Percentiles rank a stretch among this genome's conserved stretches.
These are phyloP conservation scores for Copsychus sechellarum DNA, from an alignment of 2,113 vertebrate species.

Conservation along the genomic window DNA sequence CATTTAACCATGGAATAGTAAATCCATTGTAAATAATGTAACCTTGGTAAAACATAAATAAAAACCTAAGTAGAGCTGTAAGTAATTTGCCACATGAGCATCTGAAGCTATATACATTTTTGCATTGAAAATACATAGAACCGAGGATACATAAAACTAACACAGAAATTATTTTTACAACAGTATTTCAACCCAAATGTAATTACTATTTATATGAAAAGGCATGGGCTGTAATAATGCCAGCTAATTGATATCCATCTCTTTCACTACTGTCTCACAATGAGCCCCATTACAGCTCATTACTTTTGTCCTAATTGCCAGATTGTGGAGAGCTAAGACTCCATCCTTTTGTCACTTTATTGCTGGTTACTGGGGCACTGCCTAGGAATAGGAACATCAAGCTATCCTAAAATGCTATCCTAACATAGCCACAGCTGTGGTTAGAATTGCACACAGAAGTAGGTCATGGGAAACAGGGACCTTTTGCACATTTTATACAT, in stretches of 20 bases:
- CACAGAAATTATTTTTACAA: not conserved
- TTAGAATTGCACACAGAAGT: not conserved
- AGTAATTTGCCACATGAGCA: not conserved
- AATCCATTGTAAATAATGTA: not conserved
- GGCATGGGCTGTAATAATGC: not conserved
- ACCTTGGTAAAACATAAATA: not conserved
- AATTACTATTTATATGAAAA: not conserved
- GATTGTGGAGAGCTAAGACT: not conserved
- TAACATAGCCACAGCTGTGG: not conserved
- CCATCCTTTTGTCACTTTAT: not conserved
- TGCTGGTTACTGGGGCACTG: not conserved
- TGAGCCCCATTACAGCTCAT: not conserved
- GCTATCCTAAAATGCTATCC: not conserved
- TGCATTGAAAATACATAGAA: not conserved
- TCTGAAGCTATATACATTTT: not conserved
- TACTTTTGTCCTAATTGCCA: not conserved
- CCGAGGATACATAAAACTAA: not conserved
- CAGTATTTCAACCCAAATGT: not conserved
- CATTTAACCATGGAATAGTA: not conserved
- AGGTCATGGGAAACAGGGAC: not conserved
- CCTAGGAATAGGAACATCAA: not conserved
- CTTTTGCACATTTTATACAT: not conserved
- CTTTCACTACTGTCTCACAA: not conserved
- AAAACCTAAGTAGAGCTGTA: not conserved
- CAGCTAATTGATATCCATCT: not conserved